Base-by-base conservation (phyloP, 2,888 invertebrate species). In the Hanleya hanleyi region DNA sequence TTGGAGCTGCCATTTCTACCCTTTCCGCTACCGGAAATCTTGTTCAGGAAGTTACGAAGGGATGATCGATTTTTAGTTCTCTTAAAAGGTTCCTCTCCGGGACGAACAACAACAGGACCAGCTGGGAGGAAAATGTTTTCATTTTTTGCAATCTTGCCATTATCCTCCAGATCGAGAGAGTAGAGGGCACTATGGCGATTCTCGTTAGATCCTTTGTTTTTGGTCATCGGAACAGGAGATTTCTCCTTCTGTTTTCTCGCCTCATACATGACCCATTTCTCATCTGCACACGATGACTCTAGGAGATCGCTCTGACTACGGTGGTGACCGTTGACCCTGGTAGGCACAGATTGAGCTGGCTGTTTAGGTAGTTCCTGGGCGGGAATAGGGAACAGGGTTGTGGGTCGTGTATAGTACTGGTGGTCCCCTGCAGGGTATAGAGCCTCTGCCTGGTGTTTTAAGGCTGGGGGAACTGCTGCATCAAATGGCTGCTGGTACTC, bases 261-360 rank as follows among this genome's bases (percentile, higher is more conserved):
- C 67, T 84, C 83, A 64, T 83, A 87, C 71, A 81, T 81, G 47
- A 83, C 76, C 85, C 86, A 87, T 67, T 86, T 85, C 37, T 81
- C 76, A 1, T 75, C 75, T 1, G 76, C 77, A 36, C 79, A 73
- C 6, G 83, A 77, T 3, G 84, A 83, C 49, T 84, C 83, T 0
- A 83, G 80, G 51, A 87, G 75, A 74, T 87, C 87, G 75, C 87
- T 87, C 15, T 82, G 77, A 72, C 86, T 87, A 29, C 84, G 70
- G 73, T 79, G 72, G 49, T 81, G 79, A 0, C 41, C 64, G 41
- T 67, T 69, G 57, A 29, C 57, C 1, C 15, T 15, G 3, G 15
- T 9, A 26, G 51, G 51, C 22, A 26, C 26, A 26, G 29, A 4
- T 15, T 7, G 3, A 18, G 22, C 57, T 15, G 29, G 57, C 32